phyloP scores from a whole-genome alignment of 2,797 vertebrate genomes.

The Molossus alvarezi region DNA sequence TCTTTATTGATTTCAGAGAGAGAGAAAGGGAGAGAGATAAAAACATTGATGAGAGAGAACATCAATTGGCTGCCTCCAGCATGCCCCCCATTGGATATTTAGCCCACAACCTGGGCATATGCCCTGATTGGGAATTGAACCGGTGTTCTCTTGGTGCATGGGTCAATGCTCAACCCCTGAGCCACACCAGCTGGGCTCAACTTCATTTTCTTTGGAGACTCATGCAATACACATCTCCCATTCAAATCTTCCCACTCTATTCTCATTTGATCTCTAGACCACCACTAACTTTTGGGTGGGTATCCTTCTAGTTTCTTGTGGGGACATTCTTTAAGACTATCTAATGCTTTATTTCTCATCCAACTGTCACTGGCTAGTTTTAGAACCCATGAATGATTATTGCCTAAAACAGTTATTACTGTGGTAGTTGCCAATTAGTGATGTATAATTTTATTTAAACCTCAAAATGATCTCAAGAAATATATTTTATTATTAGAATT shows the following conservation, averaged over 20 bases:
- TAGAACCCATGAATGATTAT: neutral
- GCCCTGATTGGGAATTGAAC: too few relatives aligned
- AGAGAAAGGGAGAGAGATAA: too few relatives aligned
- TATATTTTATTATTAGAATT: constrained; percentile 45
- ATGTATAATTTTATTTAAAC: constrained; percentile 40
- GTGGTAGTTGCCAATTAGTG: constrained; percentile 20
- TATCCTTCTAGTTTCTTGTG: constrained; percentile 36
- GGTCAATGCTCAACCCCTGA: too few relatives aligned
- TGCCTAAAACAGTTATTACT: constrained; percentile 1
- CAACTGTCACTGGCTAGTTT: constrained; percentile 6
- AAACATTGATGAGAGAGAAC: too few relatives aligned
- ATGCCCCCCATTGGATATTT: too few relatives aligned
- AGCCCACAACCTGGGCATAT: too few relatives aligned
- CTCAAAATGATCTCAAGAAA: constrained; percentile 45
- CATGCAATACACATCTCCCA: neutral
- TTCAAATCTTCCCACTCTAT: neutral
- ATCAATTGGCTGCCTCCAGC: too few relatives aligned
- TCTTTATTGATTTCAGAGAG: too few relatives aligned
- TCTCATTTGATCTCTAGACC: neutral
- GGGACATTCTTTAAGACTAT: neutral
- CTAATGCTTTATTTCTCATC: neutral
- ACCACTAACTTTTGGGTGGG: neutral
- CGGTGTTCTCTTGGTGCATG: too few relatives aligned
- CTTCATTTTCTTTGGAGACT: neutral
- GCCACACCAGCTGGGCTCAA: neutral